Percentiles rank a stretch among this genome's conserved stretches.
phyloP scores from a whole-genome alignment of 2,113 vertebrate genomes.

The Lota lota region DNA sequence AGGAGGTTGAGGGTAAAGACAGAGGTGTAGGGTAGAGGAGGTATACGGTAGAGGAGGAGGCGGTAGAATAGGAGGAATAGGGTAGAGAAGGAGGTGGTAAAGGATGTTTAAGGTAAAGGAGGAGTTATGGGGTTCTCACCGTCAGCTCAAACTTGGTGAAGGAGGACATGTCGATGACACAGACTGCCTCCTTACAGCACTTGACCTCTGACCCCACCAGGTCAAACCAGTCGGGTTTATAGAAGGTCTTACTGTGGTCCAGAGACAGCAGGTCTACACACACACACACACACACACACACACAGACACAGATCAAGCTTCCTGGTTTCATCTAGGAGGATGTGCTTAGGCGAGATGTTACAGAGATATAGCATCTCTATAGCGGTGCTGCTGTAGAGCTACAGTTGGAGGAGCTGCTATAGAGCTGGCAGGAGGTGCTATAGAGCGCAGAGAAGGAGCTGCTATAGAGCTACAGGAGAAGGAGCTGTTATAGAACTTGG shows the following conservation, averaged over 20 bases:
- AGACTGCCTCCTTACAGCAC: slow-evolving; percentile 96
- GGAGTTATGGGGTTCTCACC: slow-evolving; percentile 73
- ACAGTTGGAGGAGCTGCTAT: no score
- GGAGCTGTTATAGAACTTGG: no score
- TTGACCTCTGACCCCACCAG: slow-evolving; percentile 95
- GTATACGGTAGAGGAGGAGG: neutral
- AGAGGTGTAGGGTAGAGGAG: no score
- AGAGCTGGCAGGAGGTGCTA: no score
- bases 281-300: slow-evolving; percentile 9
- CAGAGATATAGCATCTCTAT: no score
- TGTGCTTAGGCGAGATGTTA: no score
- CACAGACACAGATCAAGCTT: neutral
- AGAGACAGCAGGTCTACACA: slow-evolving; percentile 85
- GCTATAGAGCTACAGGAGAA: neutral
- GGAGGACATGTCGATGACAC: slow-evolving; percentile 98
- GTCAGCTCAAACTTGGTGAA: slow-evolving; percentile 98
- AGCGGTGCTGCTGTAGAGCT: no score
- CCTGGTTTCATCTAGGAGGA: no score
- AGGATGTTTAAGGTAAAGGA: neutral
- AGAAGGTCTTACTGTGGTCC: slow-evolving; percentile 98
- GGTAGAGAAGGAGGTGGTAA: neutral
- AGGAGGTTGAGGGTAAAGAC: no score
- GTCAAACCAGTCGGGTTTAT: slow-evolving; percentile 98
- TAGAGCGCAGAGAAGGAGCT: no score
- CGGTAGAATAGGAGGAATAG: neutral